Conservation (phyloP, 2,888 invertebrate species). For the Arge pagana region DNA sequence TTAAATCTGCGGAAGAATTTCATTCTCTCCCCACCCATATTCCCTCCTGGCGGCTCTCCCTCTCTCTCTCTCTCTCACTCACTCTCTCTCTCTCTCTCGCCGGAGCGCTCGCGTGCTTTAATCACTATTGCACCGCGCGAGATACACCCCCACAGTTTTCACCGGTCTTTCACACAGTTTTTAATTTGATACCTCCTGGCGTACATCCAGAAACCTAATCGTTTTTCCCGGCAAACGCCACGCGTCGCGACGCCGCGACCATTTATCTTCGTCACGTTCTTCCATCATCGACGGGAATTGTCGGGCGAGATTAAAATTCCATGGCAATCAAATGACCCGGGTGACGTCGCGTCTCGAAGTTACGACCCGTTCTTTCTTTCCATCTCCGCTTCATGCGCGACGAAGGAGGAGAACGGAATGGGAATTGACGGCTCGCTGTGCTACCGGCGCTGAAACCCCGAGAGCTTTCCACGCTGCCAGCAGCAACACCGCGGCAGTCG, state of each 20-base stretch:
- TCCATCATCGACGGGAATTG: too few relatives aligned
- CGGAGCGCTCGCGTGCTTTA: not conserved
- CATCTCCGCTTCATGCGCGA: too few relatives aligned
- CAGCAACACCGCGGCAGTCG: conserved; percentile 18
- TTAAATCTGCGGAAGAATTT: conserved; percentile 29
- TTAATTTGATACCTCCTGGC: not conserved
- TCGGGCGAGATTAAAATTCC: conserved; percentile 36
- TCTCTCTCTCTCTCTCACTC: not conserved
- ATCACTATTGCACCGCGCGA: not conserved
- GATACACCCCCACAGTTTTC: not conserved
- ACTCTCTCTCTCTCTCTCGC: not conserved
- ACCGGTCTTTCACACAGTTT: not conserved
- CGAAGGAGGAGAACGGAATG: conserved; percentile 25
- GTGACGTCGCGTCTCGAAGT: conserved; percentile 5
- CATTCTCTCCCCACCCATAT: conserved; percentile 9
- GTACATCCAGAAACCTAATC: too few relatives aligned
- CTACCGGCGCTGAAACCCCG: conserved; percentile 15
- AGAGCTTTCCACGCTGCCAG: conserved; percentile 2
- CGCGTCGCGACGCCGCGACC: too few relatives aligned
- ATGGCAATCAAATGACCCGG: conserved; percentile 27
- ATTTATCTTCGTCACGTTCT: too few relatives aligned
- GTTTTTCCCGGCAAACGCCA: too few relatives aligned
- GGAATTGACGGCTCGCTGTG: conserved; percentile 27
- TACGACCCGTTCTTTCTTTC: conserved; percentile 7
- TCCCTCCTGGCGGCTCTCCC: not conserved